phyloP scores from a whole-genome alignment of 1,140 invertebrate species.

The Cardiocondyla obscurior region DNA sequence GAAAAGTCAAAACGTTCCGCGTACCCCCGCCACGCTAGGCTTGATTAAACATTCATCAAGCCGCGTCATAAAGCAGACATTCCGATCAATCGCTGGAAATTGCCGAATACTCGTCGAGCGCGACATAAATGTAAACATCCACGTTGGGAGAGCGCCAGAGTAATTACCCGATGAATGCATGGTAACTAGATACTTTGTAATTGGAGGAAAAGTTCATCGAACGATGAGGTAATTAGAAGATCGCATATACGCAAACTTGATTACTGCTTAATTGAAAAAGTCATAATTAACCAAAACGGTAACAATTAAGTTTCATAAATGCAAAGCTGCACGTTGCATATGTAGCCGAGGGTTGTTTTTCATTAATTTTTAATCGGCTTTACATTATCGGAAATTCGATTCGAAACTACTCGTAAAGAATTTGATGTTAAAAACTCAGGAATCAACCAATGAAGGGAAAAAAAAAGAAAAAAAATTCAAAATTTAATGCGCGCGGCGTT shows the following conservation, averaged over 20 bases:
- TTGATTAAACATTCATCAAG: constrained; percentile 68
- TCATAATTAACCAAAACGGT: constrained; percentile 6
- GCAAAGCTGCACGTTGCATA: neutral
- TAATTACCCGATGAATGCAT: constrained; percentile 43
- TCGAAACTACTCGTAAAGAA: neutral
- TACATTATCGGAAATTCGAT: neutral
- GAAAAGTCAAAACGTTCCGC: constrained; percentile 42
- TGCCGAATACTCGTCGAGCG: constrained; percentile 34
- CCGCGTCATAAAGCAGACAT: constrained; percentile 12
- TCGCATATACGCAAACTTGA: neutral
- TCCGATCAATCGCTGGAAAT: constrained; percentile 45
- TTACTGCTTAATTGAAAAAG: neutral
- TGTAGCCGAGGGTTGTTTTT: too few species aligned
- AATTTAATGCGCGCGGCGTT: neutral
- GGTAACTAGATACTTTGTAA: constrained; percentile 34
- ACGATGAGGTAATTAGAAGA: constrained; percentile 13
- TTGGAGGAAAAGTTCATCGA: neutral
- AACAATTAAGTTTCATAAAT: neutral
- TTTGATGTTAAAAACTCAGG: neutral
- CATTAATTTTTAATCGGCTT: neutral
- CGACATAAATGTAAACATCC: constrained; percentile 40
- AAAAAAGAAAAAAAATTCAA: neutral
- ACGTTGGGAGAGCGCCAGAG: neutral
- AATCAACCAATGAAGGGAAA: too few species aligned
- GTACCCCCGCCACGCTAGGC: neutral